Evolutionary conservation across 2,888 invertebrate genomes (phyloP).

Genomic region (Lasioglossum figueresi): DNA sequence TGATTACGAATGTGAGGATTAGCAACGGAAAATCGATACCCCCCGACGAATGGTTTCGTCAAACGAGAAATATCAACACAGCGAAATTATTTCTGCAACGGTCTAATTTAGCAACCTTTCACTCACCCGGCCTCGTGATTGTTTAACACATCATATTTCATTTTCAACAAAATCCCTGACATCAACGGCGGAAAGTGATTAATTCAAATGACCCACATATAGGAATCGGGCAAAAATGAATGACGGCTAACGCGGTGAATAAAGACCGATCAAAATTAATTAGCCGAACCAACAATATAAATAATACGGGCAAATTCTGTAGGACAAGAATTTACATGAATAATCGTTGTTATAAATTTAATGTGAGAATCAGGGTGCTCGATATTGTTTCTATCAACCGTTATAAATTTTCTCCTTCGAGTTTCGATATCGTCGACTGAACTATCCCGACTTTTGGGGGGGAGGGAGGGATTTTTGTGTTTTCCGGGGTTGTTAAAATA

Average conservation of each 20-base stretch:
- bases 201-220: not conserved
- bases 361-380: too few relatives aligned
- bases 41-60: not conserved
- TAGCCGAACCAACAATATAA: not conserved
- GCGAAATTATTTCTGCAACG: not conserved
- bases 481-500: not conserved
- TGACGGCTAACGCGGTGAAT: not conserved
- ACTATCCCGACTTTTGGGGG: too few relatives aligned
- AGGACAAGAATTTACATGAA: too few relatives aligned
- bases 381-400: too few relatives aligned
- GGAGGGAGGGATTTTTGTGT: too few relatives aligned
- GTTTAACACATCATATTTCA: not conserved
- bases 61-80: not conserved
- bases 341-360: too few relatives aligned
- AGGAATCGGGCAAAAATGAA: not conserved
- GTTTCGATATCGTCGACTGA: too few relatives aligned
- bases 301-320: not conserved
- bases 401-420: too few relatives aligned
- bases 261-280: not conserved
- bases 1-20: too few relatives aligned
- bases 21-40: not conserved
- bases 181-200: not conserved
- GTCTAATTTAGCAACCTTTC: not conserved
- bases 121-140: not conserved
- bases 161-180: not conserved